Base-by-base conservation (phyloP, 2,888 invertebrate genomes). In the Elgonia sp. region DNA sequence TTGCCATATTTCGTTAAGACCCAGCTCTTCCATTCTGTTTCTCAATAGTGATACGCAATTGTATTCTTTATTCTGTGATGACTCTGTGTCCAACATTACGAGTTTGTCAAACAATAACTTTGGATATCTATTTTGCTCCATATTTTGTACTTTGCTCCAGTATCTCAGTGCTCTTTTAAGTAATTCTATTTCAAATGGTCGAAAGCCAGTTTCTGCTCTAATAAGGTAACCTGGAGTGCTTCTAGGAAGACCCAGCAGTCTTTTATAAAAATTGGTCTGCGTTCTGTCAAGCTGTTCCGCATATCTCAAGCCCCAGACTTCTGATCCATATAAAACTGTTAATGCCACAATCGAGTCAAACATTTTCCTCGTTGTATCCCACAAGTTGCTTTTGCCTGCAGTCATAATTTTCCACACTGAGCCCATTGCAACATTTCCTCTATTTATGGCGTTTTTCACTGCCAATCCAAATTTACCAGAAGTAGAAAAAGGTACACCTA, bases 171-270 rank as follows among this genome's bases (percentile, higher is more conserved):
- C 29, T 29, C 5, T 29, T 29, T 29, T 1, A 29, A 29, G 3
- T 29, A 29, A 3, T 5, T 29, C 29, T 3, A 29, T 29, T 5
- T 29, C 29, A 3, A 29, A 1, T 3, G 29, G 29, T 5, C 3
- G 5, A 29, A 29, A 29, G 5, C 29, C 29, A 29, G 46, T 73
- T 40, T 73, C 73, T 4, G 42, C 8, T 60, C 73, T 6, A 12
- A 73, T 1, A 16, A 60, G 14, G n/a, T 73, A 73, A 6, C 42
- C 60, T 0, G 73, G 73, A 42, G 73, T 73, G 20, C n/a, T 12
- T 20, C 6, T 50, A 10, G 73, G 73, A 14, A 73, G 73, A 37
- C 12, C 1, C 6, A 57, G 42, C 3, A 73, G 12, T 7, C n/a
- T 16, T 18, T 73, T 73, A 21, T 20, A 73, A 9, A 9, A 73